Conservation (phyloP, 1,140 invertebrate genomes). For the Tetramorium simillimum region DNA sequence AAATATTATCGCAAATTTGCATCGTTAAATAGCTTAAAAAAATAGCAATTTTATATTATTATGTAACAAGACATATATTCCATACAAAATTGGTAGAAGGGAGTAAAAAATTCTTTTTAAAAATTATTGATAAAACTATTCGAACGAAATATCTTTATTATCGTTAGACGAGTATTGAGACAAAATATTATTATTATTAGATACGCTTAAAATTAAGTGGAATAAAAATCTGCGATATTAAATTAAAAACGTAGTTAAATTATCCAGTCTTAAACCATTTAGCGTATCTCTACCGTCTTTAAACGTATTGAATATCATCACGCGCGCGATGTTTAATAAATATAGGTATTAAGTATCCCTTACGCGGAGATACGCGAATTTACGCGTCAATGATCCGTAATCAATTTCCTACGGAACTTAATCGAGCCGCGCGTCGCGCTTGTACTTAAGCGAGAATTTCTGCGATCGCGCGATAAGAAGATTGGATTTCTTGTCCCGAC, state of each 20-base stretch:
- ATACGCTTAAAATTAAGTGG: neutral
- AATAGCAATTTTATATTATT: no score
- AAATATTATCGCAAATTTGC: no score
- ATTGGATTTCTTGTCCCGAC: slow-evolving; percentile 35
- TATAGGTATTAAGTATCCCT: neutral
- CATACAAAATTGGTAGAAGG: no score
- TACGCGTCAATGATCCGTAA: neutral
- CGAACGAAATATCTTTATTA: neutral
- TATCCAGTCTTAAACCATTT: neutral
- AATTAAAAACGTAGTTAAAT: neutral
- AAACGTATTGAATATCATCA: neutral
- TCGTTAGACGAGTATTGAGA: neutral
- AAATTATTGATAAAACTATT: neutral
- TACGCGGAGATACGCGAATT: neutral
- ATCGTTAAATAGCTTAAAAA: no score
- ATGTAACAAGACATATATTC: no score
- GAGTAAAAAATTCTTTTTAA: no score
- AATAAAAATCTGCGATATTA: neutral
- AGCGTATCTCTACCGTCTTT: neutral
- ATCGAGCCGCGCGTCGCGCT: neutral
- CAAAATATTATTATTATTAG: neutral
- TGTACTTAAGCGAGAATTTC: slow-evolving; percentile 20
- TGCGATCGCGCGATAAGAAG: slow-evolving; percentile 43
- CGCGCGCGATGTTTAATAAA: neutral
- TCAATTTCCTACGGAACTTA: slow-evolving; percentile 34